Conservation (phyloP, 2,888 invertebrate genomes). For the Cheilosia urbana region DNA sequence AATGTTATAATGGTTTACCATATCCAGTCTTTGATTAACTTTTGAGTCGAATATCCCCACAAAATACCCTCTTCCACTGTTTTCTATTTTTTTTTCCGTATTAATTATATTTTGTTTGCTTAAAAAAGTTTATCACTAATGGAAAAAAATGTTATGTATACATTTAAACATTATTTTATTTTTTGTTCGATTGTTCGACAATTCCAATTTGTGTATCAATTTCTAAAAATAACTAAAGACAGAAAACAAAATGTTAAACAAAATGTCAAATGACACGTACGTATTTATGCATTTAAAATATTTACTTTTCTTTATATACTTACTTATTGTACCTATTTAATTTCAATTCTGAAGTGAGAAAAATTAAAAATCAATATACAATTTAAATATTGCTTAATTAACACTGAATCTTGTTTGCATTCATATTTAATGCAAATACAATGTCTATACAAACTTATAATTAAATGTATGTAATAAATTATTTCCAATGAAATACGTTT, state of each 20-base stretch:
- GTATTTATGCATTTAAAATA: conserved; percentile 77
- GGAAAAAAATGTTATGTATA: conserved; percentile 59
- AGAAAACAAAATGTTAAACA: not conserved
- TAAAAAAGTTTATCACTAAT: conserved; percentile 54
- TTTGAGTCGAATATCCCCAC: conserved; percentile 73
- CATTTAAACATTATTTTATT: conserved; percentile 60
- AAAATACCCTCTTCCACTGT: conserved; percentile 67
- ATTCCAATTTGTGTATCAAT: conserved; percentile 79
- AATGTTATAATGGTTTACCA: conserved; percentile 34
- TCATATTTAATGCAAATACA: conserved; percentile 59
- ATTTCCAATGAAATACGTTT: conserved; percentile 56
- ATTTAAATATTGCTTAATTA: conserved; percentile 82
- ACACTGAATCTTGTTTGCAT: conserved; percentile 78
- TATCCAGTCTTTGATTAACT: conserved; percentile 73
- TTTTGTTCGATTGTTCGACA: conserved; percentile 81
- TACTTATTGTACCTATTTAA: conserved; percentile 55
- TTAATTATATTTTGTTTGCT: conserved; percentile 77
- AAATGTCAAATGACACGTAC: conserved; percentile 59
- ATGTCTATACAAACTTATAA: conserved; percentile 71
- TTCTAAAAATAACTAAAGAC: not conserved
- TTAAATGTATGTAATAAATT: conserved; percentile 53
- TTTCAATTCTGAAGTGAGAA: conserved; percentile 71
- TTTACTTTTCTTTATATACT: conserved; percentile 42
- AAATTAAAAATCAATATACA: conserved; percentile 58
- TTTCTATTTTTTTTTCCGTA: conserved; percentile 20